phyloP scores from a whole-genome alignment of 92 coral and sea anemone genomes.

The Blastomussa wellsi region DNA sequence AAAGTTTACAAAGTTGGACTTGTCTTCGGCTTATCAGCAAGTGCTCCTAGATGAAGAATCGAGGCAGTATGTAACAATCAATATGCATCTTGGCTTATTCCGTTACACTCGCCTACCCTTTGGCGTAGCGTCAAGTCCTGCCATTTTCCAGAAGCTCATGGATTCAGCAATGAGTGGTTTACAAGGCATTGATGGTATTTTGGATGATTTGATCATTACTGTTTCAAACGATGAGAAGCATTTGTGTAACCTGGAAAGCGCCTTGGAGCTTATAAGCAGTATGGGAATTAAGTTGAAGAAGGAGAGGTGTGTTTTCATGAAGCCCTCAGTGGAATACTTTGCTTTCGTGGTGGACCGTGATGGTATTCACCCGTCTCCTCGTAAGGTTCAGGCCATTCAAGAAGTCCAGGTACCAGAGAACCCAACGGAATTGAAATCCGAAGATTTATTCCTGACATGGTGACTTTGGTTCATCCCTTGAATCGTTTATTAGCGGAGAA shows the following conservation, averaged over 20 bases:
- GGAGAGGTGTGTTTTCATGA: conserved; percentile 45
- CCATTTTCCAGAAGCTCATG: conserved; percentile 55
- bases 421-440: conserved; percentile 40
- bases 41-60: conserved; percentile 61
- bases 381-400: conserved; percentile 42
- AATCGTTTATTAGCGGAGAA: conserved; percentile 35
- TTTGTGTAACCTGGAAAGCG: conserved; percentile 40
- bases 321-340: conserved; percentile 36
- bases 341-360: conserved; percentile 39
- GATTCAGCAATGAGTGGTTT: conserved; percentile 52
- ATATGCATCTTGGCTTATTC: conserved; percentile 53
- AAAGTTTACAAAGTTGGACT: conserved; percentile 56
- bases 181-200: conserved; percentile 51
- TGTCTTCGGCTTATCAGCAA: conserved; percentile 58
- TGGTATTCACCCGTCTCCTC: conserved; percentile 45
- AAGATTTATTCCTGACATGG: conserved; percentile 43
- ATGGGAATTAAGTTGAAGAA: conserved; percentile 44
- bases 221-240: conserved; percentile 37
- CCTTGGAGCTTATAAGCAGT: conserved; percentile 28
- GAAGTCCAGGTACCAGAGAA: conserved; percentile 41
- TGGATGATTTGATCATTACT: conserved; percentile 47
- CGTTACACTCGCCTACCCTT: conserved; percentile 62
- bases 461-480: conserved; percentile 39
- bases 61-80: too few species aligned
- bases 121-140: conserved; percentile 56